phyloP scores from a whole-genome alignment of 2,888 invertebrate genomes.

The Periphyllus acericola region DNA sequence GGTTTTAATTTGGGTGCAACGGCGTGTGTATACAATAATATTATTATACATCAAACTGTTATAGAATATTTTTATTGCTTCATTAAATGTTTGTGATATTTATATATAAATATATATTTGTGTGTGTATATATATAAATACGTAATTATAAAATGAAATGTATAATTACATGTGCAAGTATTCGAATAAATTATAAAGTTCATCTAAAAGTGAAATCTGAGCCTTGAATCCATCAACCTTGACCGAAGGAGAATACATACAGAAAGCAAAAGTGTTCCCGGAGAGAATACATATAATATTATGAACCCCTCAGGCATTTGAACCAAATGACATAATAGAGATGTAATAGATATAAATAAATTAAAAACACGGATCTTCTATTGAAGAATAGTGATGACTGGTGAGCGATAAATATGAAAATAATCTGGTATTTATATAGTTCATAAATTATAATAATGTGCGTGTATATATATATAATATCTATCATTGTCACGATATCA shows the following conservation, averaged over 20 bases:
- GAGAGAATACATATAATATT: constrained; percentile 53
- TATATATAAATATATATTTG: no score
- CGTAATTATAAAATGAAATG: constrained; percentile 47
- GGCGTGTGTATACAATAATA: no score
- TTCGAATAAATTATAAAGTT: constrained; percentile 61
- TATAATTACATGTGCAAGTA: constrained; percentile 43
- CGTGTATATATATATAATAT: not conserved
- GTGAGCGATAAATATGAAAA: not conserved
- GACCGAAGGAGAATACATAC: constrained; percentile 53
- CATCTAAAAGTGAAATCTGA: constrained; percentile 61
- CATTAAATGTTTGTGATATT: not conserved
- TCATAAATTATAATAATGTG: not conserved
- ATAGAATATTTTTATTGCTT: constrained; percentile 43
- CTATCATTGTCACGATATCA: not conserved
- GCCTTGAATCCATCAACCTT: constrained; percentile 58
- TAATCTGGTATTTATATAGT: not conserved
- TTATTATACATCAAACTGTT: constrained; percentile 15
- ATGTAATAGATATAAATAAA: constrained; percentile 55
- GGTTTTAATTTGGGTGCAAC: not conserved
- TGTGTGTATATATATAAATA: no score
- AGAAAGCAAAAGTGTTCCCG: constrained; percentile 60
- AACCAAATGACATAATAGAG: constrained; percentile 57
- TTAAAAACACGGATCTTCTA: constrained; percentile 33
- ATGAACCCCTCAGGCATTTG: constrained; percentile 56
- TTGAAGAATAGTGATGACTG: constrained; percentile 7